These are phyloP conservation scores for Eubasilissa regina DNA, from an alignment of 1,140 invertebrate species.

Conservation along the genomic window DNA sequence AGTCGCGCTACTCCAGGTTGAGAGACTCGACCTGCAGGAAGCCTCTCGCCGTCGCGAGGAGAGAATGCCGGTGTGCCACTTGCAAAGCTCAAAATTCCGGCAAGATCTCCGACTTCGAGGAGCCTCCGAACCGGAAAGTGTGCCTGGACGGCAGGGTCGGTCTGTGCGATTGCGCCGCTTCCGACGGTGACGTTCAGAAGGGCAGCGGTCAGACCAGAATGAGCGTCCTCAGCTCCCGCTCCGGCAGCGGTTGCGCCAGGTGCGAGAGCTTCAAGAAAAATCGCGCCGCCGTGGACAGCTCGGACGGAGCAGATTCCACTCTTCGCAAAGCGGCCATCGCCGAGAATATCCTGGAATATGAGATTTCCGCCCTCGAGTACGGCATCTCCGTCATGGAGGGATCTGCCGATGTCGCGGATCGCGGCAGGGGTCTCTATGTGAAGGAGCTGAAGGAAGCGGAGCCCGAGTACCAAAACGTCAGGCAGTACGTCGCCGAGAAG, in stretches of 20 bases:
- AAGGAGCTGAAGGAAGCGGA: constrained; percentile 53
- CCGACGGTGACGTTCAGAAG: not conserved
- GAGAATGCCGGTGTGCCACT: constrained; percentile 32
- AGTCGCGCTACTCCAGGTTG: constrained; percentile 19
- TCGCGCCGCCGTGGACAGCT: constrained; percentile 42
- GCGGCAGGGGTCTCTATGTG: constrained; percentile 28
- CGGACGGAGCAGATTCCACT: constrained; percentile 46
- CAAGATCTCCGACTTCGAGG: not conserved
- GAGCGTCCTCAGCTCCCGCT: not conserved
- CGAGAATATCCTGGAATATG: constrained; percentile 52
- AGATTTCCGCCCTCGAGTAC: constrained; percentile 63
- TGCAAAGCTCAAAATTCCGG: constrained; percentile 28
- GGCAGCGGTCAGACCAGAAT: not conserved
- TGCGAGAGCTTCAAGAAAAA: constrained; percentile 8
- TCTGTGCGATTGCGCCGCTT: constrained; percentile 16
- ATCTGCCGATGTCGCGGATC: constrained; percentile 63
- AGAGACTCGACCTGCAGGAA: constrained; percentile 41
- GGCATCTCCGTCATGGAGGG: constrained; percentile 66
- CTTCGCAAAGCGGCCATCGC: constrained; percentile 49
- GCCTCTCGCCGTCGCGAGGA: not conserved
- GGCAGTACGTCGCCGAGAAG: constrained; percentile 62
- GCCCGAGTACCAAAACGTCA: constrained; percentile 69
- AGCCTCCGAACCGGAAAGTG: constrained; percentile 21
- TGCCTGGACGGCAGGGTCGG: constrained; percentile 26
- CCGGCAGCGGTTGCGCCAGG: not conserved